A percentile compares a stretch with the other conserved stretches of the same genome.
These are phyloP conservation scores for Laticauda colubrina DNA, from an alignment of 2,113 vertebrate species.

Conservation along the genomic window DNA sequence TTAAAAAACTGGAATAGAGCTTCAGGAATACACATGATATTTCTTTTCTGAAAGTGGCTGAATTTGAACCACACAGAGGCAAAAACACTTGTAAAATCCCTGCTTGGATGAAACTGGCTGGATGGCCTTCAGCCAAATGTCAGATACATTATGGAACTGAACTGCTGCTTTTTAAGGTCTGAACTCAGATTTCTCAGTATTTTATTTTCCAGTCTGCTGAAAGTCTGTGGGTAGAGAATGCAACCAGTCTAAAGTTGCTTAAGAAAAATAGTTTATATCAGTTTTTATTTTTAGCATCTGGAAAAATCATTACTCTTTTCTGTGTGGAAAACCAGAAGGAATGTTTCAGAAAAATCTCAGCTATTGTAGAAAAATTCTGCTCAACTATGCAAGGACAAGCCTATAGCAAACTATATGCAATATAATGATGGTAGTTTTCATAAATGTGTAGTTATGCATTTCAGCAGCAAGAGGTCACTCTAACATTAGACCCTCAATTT, in stretches of 20 bases:
- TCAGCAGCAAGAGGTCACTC: not conserved
- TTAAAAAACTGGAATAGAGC: not conserved
- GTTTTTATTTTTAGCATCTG: not conserved
- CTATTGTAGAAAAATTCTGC: not conserved
- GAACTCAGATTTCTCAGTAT: not conserved
- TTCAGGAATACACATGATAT: not conserved
- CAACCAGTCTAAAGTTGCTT: not conserved
- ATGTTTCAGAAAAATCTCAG: not conserved
- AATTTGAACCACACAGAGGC: not conserved
- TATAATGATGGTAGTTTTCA: not conserved
- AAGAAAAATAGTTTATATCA: not conserved
- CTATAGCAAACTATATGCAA: not conserved
- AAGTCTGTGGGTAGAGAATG: not conserved
- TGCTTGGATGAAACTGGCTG: not conserved
- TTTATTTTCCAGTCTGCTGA: not conserved
- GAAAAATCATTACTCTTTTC: not conserved
- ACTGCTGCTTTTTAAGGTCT: not conserved
- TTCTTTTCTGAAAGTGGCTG: not conserved
- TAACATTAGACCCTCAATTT: not conserved
- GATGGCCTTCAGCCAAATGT: not conserved
- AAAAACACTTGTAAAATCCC: not conserved
- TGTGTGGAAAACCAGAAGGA: not conserved
- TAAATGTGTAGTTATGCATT: not conserved
- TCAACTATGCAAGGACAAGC: not conserved
- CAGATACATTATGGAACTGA: not conserved